Evolutionary conservation across 2,113 vertebrate genomes (phyloP).

Genomic region (Collichthys lucidus): DNA sequence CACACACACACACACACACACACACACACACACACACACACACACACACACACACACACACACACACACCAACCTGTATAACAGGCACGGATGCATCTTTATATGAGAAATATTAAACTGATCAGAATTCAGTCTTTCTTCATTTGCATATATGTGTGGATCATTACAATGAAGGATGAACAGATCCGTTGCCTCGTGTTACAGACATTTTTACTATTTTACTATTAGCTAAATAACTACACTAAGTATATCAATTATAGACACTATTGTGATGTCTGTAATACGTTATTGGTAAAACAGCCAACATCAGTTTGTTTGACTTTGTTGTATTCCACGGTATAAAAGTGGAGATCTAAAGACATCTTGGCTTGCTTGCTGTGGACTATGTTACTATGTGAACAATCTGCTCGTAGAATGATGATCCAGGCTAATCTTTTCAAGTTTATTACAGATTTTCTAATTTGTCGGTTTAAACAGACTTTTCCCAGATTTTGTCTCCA

Average conservation of each 20-base stretch:
- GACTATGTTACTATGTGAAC: slow-evolving; percentile 1
- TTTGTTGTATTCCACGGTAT: not conserved
- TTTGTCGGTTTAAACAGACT: slow-evolving; percentile 3
- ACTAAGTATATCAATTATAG: not conserved
- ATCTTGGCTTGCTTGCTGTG: slow-evolving; percentile 31
- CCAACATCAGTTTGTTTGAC: not conserved
- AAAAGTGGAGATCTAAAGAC: slow-evolving; percentile 1
- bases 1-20: no score
- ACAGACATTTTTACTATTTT: not conserved
- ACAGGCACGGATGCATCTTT: not conserved
- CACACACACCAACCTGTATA: not conserved
- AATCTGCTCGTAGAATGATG: slow-evolving; percentile 17
- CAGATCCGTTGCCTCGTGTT: not conserved
- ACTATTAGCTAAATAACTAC: not conserved
- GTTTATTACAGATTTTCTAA: not conserved
- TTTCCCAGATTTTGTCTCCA: slow-evolving; percentile 25
- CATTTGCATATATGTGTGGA: slow-evolving; percentile 1
- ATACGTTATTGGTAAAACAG: no score
- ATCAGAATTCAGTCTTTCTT: not conserved
- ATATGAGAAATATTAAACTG: not conserved
- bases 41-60: no score
- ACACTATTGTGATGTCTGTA: not conserved
- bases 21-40: no score
- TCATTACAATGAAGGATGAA: not conserved
- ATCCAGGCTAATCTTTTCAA: slow-evolving; percentile 7